Conservation (phyloP, 2,888 invertebrate species). For the Eristalis pertinax region DNA sequence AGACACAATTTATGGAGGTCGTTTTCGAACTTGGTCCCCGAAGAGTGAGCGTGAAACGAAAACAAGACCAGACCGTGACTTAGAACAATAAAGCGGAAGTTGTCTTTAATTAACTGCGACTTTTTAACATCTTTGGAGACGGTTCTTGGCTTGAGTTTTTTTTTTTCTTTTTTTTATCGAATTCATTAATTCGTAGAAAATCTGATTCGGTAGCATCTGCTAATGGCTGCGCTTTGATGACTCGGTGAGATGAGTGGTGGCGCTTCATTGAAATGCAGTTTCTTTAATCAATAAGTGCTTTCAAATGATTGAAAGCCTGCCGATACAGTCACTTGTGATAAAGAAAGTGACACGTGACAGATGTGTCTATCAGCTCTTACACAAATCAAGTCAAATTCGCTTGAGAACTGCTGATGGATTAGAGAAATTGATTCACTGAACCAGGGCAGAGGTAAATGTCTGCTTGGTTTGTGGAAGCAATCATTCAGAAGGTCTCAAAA, state of each 20-base stretch:
- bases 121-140: background rate
- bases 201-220: background rate
- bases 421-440: too few species aligned
- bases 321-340: background rate
- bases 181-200: background rate
- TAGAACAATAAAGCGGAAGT: constrained; percentile 50
- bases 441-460: too few species aligned
- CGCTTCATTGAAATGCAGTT: background rate
- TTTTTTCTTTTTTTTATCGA: background rate
- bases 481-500: too few species aligned
- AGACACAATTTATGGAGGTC: constrained; percentile 21
- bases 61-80: constrained; percentile 13
- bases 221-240: background rate
- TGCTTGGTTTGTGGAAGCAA: too few species aligned
- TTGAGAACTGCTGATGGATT: too few species aligned
- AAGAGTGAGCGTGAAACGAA: background rate
- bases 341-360: background rate
- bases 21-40: background rate
- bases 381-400: too few species aligned
- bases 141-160: background rate
- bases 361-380: too few species aligned
- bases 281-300: background rate
- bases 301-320: background rate
- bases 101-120: constrained; percentile 12
- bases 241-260: background rate